These are phyloP conservation scores for Anguilla japonica DNA, from an alignment of 2,113 vertebrate genomes.

Conservation along the genomic window DNA sequence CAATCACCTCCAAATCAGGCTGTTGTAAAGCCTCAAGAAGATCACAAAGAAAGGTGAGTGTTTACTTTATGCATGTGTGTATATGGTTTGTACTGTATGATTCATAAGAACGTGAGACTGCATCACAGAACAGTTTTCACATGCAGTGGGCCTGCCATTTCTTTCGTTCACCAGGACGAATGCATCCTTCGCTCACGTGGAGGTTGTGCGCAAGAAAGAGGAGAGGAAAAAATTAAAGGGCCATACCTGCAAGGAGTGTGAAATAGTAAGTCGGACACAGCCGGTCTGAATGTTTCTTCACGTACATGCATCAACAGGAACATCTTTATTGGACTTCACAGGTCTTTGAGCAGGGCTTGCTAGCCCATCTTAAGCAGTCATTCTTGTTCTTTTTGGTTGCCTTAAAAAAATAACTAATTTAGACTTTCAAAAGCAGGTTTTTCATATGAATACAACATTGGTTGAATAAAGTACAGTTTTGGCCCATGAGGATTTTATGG, in stretches of 20 bases:
- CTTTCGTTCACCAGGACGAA: slow-evolving; percentile 60
- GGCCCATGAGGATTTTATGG: too few relatives aligned
- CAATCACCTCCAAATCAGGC: slow-evolving; percentile 61
- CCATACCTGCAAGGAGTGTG: slow-evolving; percentile 95
- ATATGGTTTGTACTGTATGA: background rate
- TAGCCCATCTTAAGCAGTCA: too few relatives aligned
- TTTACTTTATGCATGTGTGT: background rate
- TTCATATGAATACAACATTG: too few relatives aligned
- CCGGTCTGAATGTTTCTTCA: background rate
- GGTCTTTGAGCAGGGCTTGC: too few relatives aligned
- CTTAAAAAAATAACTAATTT: too few relatives aligned
- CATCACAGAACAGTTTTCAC: too few relatives aligned
- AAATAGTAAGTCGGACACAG: slow-evolving; percentile 77
- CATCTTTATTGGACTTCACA: too few relatives aligned
- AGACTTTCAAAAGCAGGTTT: too few relatives aligned
- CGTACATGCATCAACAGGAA: background rate
- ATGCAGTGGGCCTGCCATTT: background rate
- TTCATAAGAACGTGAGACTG: background rate
- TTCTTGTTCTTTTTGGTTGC: too few relatives aligned
- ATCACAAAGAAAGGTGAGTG: slow-evolving; percentile 70
- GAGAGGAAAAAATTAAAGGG: slow-evolving; percentile 89
- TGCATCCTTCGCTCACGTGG: slow-evolving; percentile 80
- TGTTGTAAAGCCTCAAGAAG: slow-evolving; percentile 70
- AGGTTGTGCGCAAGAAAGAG: slow-evolving; percentile 92
- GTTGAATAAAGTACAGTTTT: too few relatives aligned